These are phyloP conservation scores for Dipodomys stephensi DNA, from an alignment of 2,113 vertebrate species.

Conservation along the genomic window DNA sequence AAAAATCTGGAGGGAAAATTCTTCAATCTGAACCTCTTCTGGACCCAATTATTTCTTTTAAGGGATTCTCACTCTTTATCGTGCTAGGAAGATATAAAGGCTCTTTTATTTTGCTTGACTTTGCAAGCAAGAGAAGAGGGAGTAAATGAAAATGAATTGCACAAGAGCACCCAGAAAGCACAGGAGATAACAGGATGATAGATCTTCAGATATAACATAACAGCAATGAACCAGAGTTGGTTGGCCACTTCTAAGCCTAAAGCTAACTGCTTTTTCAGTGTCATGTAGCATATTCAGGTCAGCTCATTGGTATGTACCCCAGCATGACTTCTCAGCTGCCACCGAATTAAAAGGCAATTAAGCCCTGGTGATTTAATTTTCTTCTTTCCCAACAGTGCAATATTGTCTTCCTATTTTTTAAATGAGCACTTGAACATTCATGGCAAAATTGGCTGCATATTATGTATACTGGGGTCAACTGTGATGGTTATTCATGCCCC, in stretches of 20 bases:
- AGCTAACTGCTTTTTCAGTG: background rate
- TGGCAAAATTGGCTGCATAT: conserved; percentile 89
- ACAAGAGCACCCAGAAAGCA: background rate
- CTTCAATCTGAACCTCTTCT: background rate
- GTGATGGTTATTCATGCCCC: conserved; percentile 91
- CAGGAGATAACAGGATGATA: background rate
- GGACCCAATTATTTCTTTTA: background rate
- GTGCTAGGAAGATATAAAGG: background rate
- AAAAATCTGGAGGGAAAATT: background rate
- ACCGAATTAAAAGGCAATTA: background rate
- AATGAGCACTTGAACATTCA: conserved; percentile 91
- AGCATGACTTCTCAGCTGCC: background rate
- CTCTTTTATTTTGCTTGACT: background rate
- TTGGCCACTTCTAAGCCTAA: background rate
- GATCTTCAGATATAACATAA: background rate
- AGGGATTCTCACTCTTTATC: background rate
- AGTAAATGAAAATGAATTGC: background rate
- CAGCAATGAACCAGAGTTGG: background rate
- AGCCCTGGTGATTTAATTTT: conserved; percentile 25
- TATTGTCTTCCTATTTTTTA: conserved; percentile 90
- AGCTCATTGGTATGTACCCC: background rate
- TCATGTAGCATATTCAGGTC: background rate
- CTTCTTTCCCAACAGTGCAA: conserved; percentile 82
- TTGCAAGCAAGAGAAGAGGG: background rate
- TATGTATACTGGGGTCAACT: conserved; percentile 89